Evolutionary conservation across 2,888 invertebrate genomes (phyloP).

Genomic region (Euzetes globulus): DNA sequence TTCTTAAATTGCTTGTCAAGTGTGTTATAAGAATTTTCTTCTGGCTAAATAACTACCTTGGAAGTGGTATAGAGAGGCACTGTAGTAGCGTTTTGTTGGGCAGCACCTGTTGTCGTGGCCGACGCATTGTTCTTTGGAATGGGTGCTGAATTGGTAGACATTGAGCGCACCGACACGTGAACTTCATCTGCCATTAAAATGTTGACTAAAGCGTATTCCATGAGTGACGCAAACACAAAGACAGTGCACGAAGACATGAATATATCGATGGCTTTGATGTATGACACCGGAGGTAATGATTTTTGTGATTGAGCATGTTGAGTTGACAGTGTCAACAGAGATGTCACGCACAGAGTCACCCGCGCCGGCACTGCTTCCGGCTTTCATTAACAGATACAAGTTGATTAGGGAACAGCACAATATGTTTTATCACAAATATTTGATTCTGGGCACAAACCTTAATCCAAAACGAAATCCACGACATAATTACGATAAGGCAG

Average conservation of each 20-base stretch:
- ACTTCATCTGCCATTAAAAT: conserved; percentile 45
- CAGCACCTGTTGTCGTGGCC: not conserved
- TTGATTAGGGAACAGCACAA: not conserved
- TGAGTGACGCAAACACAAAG: conserved; percentile 50
- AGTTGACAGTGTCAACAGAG: conserved; percentile 75
- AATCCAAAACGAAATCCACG: conserved; percentile 94
- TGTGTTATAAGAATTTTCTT: not conserved
- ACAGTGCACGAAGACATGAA: conserved; percentile 51
- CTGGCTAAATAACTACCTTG: not conserved
- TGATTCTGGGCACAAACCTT: conserved; percentile 47
- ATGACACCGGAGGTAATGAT: conserved; percentile 85
- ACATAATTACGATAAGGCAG: conserved; percentile 85
- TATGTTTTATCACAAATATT: not conserved
- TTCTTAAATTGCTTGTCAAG: not conserved
- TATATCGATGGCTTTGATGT: conserved; percentile 58
- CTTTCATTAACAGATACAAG: conserved; percentile 45
- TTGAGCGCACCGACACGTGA: not conserved
- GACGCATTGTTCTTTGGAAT: not conserved
- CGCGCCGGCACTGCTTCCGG: conserved; percentile 88
- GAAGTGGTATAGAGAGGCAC: not conserved
- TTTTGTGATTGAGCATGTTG: conserved; percentile 90
- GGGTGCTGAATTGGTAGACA: not conserved
- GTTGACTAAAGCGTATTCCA: conserved; percentile 51
- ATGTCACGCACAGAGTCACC: conserved; percentile 84
- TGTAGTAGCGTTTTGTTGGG: not conserved